Percentiles rank a stretch among this genome's conserved stretches.
These are phyloP conservation scores for Phrynosoma platyrhinos DNA, from an alignment of 2,113 vertebrate species.

Conservation along the genomic window DNA sequence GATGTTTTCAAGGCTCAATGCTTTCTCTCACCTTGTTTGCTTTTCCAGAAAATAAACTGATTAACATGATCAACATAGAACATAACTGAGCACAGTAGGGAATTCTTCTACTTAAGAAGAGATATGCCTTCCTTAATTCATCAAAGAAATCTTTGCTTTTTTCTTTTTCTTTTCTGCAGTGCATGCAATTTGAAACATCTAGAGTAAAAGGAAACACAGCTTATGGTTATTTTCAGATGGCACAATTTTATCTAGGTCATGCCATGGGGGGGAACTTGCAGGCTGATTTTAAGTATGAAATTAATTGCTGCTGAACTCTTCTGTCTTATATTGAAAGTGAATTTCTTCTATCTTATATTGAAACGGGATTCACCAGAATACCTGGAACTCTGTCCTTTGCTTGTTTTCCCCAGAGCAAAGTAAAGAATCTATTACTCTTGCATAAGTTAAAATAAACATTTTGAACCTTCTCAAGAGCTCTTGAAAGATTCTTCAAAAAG, in stretches of 20 bases:
- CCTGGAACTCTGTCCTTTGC: too few relatives aligned
- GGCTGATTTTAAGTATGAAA: too few relatives aligned
- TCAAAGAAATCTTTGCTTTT: conserved; percentile 53
- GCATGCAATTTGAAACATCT: conserved; percentile 17
- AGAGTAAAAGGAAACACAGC: conserved; percentile 2
- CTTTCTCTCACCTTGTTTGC: conserved; percentile 71
- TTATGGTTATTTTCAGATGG: neutral
- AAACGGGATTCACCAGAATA: too few relatives aligned
- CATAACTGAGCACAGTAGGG: conserved; percentile 36
- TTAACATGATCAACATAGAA: conserved; percentile 44
- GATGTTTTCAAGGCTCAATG: conserved; percentile 58
- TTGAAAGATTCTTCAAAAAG: too few relatives aligned
- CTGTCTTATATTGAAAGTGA: too few relatives aligned
- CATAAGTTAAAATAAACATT: too few relatives aligned
- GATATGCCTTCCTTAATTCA: neutral
- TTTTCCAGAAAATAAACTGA: conserved; percentile 69
- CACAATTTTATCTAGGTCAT: neutral
- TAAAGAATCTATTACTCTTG: too few relatives aligned
- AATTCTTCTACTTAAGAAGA: conserved; percentile 44
- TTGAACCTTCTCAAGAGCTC: too few relatives aligned
- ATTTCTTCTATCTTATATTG: too few relatives aligned
- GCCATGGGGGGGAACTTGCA: too few relatives aligned
- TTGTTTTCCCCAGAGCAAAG: too few relatives aligned
- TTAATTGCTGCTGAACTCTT: too few relatives aligned
- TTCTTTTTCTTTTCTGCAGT: conserved; percentile 9